Base-by-base conservation (phyloP, 1,140 invertebrate species). In the Luehdorfia chinensis region DNA sequence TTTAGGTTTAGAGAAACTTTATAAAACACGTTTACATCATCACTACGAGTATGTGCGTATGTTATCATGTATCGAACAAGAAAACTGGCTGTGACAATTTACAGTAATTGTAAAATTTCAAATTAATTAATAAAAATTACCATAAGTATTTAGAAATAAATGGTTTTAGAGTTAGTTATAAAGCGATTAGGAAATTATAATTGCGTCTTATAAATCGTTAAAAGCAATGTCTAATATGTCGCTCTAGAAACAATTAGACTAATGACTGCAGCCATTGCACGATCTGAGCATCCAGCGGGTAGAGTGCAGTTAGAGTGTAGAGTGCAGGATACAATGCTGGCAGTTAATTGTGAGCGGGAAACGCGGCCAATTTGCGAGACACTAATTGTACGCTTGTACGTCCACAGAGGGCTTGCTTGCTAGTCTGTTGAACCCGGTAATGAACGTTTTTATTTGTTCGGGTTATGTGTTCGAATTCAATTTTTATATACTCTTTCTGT, bases 311-410 rank as follows among this genome's bases (percentile, higher is more conserved):
- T 4, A 21, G 18, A 21, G 19, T 14, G 19, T 21, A 27, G 23
- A 27, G 36, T 27, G 19, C 36, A 14, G 36, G 36, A 27, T 41
- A 27, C 36, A 15, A 15, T 41, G 36, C 23, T 21, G 36, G 36
- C 36, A 21, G 23, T 27, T 41, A 41, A 41, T 41, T 41, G 36
- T 27, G 36, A 41, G 36, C 12, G 36, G 37, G 37, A 41, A 41
- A 41, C 21, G 37, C 37, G 37, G 37, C 37, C 37, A 41, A 41
- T 41, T 41, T 41, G 37, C 37, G 12, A 25, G 37, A 25, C 37
- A 27, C 37, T 41, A 41, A 41, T 41, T 41, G 37, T 41, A 14
- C 27, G 37, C 27, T 27, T 41, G 23, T 41, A 41, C 8, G 23
- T 15, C 21, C 23, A 25, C 13, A 12, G 21, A 11, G n/a, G 12